Evolutionary conservation across 2,888 invertebrate genomes (phyloP), one percentile per base, ranked within the genome.

Genomic region (Camptogramma bilineatum): DNA sequence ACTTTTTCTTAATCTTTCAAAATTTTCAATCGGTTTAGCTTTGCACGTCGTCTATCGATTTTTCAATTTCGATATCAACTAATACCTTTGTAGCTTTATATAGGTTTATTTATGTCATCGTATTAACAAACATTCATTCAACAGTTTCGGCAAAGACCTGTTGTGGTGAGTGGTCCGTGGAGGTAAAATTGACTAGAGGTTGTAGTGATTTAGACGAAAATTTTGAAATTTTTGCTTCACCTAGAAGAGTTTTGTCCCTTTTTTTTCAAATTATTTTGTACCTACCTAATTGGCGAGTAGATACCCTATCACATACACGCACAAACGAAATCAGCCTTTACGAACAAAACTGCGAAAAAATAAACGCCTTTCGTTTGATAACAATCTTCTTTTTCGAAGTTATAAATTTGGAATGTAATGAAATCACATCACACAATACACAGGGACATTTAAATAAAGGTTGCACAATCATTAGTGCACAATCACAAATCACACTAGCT

Each of bases 131-230:
- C 83, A 81, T 92, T 91, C 81, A 79, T 91, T 91, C 86, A 84
- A 92, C 93, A 93, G 93, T 89, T 93, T 93, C 82, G 92, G 93
- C 86, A 92, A 93, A 91, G 93, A 93, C 86, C 90, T 89, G 83
- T 90, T 92, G 84, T 93, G 93, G 93, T 93, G 91, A 93, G 93
- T 93, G 82, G 77, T 83, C 78, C 82, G 85, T 79, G 72, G 83
- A 92, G 92, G 91, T 91, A 91, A 90, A 81, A 71, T 73, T 68
- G 81, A 47, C 48, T 89, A 90, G 88, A 85, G 68, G 75, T 76
- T 67, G 85, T 91, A 89, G 88, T 80, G 80, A 77, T 64, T 82
- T 91, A 91, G 91, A 85, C 72, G 79, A 85, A 70, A 77, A 81
- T 82, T 88, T 87, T 84, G 69, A 74, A 71, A 78, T 77, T 76